A percentile compares a stretch with the other conserved stretches of the same genome.
phyloP scores from a whole-genome alignment of 2,888 invertebrate genomes.

The Drosophila seclusa region DNA sequence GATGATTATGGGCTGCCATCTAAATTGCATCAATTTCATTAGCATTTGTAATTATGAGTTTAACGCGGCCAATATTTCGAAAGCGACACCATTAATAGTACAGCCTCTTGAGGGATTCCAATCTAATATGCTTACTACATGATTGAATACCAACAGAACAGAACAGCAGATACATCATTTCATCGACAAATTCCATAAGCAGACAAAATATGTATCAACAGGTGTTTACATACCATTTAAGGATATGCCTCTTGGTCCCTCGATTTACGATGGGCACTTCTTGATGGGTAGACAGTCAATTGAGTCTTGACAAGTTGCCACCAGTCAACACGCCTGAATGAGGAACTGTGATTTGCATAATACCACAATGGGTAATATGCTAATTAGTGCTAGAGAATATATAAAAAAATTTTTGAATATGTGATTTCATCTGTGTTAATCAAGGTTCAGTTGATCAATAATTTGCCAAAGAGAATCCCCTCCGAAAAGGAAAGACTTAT shows the following conservation, averaged over 20 bases:
- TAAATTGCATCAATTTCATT: conserved; percentile 45
- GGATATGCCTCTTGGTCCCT: neutral
- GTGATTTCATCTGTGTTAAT: neutral
- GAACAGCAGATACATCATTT: conserved; percentile 25
- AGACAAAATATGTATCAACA: conserved; percentile 7
- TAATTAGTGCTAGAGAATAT: neutral
- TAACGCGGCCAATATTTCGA: conserved; percentile 19
- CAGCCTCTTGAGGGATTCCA: neutral
- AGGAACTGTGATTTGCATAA: neutral
- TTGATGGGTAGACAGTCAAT: conserved; percentile 6
- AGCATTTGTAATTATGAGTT: conserved; percentile 32
- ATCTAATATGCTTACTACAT: conserved; percentile 20
- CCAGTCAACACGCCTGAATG: neutral
- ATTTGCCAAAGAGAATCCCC: fast-evolving
- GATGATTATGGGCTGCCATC: conserved; percentile 19
- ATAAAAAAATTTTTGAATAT: neutral
- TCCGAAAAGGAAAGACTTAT: neutral
- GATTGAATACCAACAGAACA: conserved; percentile 68
- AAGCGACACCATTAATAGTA: neutral
- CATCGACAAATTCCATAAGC: conserved; percentile 14
- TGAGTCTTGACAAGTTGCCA: conserved; percentile 17
- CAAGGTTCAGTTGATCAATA: neutral
- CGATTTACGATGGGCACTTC: conserved; percentile 6
- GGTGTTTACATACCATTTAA: conserved; percentile 21
- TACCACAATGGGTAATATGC: neutral